A percentile compares a stretch with the other conserved stretches of the same genome.
Conservation (phyloP, 2,797 vertebrate genomes). For the Acanthurus leucopareius region DNA sequence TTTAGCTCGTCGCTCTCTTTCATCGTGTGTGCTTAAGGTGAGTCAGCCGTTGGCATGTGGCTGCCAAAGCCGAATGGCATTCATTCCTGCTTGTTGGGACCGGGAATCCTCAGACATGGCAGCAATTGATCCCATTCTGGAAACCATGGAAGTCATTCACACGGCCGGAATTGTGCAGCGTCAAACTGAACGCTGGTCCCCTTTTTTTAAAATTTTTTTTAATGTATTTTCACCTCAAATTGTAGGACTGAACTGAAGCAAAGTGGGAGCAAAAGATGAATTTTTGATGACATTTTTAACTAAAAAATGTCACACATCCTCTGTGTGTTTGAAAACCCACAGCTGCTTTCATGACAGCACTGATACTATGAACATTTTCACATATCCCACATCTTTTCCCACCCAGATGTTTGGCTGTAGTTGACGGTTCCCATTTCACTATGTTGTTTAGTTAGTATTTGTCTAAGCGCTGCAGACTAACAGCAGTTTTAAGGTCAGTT, state of each 20-base stretch:
- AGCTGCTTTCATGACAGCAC: constrained; percentile 39
- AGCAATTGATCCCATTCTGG: constrained; percentile 51
- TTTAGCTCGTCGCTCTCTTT: constrained; percentile 66
- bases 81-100: constrained; percentile 48
- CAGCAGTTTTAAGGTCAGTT: constrained; percentile 49
- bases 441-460: constrained; percentile 63
- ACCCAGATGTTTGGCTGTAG: constrained; percentile 56
- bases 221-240: constrained; percentile 1
- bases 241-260: background rate
- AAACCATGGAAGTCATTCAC: constrained; percentile 28
- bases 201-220: background rate
- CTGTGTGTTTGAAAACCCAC: background rate
- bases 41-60: constrained; percentile 61
- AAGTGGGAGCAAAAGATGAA: constrained; percentile 12
- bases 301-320: background rate
- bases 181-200: constrained; percentile 9
- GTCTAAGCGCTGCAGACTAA: constrained; percentile 46
- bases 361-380: constrained; percentile 34
- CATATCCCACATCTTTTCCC: constrained; percentile 55
- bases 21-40: constrained; percentile 69
- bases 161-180: constrained; percentile 15
- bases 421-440: constrained; percentile 65
- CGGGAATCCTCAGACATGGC: constrained; percentile 59
- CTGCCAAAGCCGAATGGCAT: constrained; percentile 49
- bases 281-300: constrained; percentile 1